Evolutionary conservation across 2,113 vertebrate species (phyloP), one percentile per base, ranked within the genome.

Genomic region (Puma concolor): DNA sequence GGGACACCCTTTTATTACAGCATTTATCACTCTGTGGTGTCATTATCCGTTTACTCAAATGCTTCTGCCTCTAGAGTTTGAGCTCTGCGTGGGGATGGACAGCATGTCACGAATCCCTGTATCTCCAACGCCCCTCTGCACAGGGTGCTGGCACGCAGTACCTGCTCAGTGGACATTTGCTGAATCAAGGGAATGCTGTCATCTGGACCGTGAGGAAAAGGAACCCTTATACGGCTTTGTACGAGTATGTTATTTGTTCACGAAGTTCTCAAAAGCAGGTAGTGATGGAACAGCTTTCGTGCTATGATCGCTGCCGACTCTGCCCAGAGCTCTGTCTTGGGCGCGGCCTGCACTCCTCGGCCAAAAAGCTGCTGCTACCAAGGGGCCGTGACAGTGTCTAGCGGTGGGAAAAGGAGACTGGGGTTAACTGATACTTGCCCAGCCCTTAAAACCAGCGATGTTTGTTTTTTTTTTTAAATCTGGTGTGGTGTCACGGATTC

Each of bases 61-160:
- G 60, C 57, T 82, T 86, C 31, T 48, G 57, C 50, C 25, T 52
- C 72, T 80, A 7, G 63, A 41, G 4, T 33, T 16, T 29, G 50
- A 81, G 29, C 57, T 91, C 48, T 9, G 9, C 0, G 0, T 31
- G 48, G 66, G 8, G 60, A 33, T 17, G 72, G 19, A 29, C 16
- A 8, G 14, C 31, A 14, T 4, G 29, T 74, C 33, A 16, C 25
- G 21, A 38, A 84, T 23, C 7, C 33, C 36, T 17, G 21, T 21
- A 2, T 63, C 33, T 50, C 36, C 54, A 7, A 29, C 21, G 36
- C 19, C 31, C 19, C 0, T 36, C 23, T 0, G 0, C 2, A 4
- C 3, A 54, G 21, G 33, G 33, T 9, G 14, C 74, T 4, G n/a
- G 19, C 23, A 7, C 8, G 7, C 27, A 57, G 64, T 19, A 63